Percentiles rank a stretch among this genome's conserved stretches.
These are phyloP conservation scores for Arothron firmamentum DNA, from an alignment of 2,113 vertebrate genomes.

Conservation along the genomic window DNA sequence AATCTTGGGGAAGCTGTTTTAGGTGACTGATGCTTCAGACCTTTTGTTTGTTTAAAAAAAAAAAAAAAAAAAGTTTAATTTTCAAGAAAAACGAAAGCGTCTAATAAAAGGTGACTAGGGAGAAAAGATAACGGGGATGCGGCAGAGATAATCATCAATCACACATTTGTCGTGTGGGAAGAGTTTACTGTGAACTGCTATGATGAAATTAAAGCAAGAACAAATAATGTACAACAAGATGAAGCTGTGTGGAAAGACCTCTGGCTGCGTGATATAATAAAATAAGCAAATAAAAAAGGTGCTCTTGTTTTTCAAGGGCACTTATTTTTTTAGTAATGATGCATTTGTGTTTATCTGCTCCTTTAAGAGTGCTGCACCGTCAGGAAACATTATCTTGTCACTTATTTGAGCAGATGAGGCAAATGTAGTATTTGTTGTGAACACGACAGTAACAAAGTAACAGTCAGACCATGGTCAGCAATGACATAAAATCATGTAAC, in stretches of 20 bases:
- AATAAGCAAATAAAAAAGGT: background rate
- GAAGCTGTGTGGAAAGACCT: constrained; percentile 3
- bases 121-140: background rate
- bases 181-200: constrained; percentile 29
- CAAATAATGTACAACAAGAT: background rate
- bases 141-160: constrained; percentile 43
- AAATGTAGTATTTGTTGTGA: too few relatives aligned
- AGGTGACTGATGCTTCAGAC: constrained; percentile 21
- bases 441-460: too few relatives aligned
- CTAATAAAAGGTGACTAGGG: constrained; percentile 27
- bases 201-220: constrained; percentile 7
- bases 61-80: too few relatives aligned
- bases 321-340: background rate
- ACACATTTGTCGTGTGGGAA: constrained; percentile 43
- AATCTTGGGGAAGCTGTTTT: too few relatives aligned
- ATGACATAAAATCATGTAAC: constrained; percentile 20
- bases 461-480: constrained; percentile 11
- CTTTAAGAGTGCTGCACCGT: background rate
- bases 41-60: constrained; percentile 4
- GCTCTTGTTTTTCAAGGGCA: background rate
- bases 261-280: background rate
- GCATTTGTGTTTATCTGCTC: too few relatives aligned
- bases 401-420: too few relatives aligned
- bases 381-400: too few relatives aligned
- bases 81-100: constrained; percentile 22